Evolutionary conservation across 92 coral and sea anemone species (phyloP), one percentile per base, ranked within the genome.

Genomic region (Siderastrea siderea): DNA sequence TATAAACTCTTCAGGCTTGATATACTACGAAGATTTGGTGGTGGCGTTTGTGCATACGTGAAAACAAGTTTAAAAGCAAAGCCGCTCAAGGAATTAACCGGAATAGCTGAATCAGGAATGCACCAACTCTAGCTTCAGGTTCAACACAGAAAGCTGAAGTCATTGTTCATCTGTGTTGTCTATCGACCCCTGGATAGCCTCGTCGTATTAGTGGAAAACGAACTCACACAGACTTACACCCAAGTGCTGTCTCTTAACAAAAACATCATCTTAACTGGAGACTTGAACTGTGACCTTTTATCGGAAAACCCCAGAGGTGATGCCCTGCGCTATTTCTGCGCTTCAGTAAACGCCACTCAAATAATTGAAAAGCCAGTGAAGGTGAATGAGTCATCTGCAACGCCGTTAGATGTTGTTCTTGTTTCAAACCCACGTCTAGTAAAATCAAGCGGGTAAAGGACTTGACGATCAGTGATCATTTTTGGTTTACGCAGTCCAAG

Each of bases 401-500:
- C 74, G 2, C 83, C 90, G 45, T 2, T 87, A 0, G 89, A 91
- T 61, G 82, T 87, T 15, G 74, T 91, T 7, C 3, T 69, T 16
- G 77, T 54, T 15, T 80, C 80, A 0, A 67, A 87, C 67, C 67
- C 64, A 16, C 3, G 7, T 45, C 62, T 77, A 4, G 92, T 87
- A 3, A 72, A 75, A 4, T 0, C 15, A 2, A 89, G 85, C 54
- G 85, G 75, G 79, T 90, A 47, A 58, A 49, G 3, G 78, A 93
- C 6, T 16, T 87, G 17, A 86, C 92, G 5, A 83, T 93, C 12
- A 90, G 91, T 47, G 96, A 90, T 71, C 89, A 64, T 81, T 74
- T 65, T 64, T 93, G 82, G 86, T 86, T n/a, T 69, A 66, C 55
- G 86, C 65, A 54, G 84, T 53, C 12, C 64, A 80, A 47, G 46